These are phyloP conservation scores for Sebastes oblongus DNA, from an alignment of 2,797 vertebrate species.

Conservation along the genomic window DNA sequence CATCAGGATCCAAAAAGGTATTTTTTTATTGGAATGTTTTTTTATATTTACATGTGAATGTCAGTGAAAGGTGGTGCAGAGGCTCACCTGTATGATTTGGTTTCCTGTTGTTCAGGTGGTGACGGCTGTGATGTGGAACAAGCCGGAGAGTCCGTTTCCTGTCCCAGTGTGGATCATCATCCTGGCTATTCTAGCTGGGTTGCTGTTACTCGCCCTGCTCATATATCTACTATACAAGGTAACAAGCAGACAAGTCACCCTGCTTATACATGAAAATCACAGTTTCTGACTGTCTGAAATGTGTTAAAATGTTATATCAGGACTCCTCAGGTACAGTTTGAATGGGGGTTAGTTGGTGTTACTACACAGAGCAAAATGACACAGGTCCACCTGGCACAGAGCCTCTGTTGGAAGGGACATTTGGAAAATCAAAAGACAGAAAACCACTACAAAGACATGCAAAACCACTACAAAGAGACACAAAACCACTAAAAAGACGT, in stretches of 20 bases:
- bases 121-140: conserved; percentile 86
- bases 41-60: not conserved
- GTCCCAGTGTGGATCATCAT: conserved; percentile 94
- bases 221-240: conserved; percentile 95
- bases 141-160: conserved; percentile 81
- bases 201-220: conserved; percentile 89
- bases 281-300: not conserved
- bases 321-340: not conserved
- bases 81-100: not conserved
- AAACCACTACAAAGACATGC: not conserved
- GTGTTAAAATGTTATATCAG: not conserved
- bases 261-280: not conserved
- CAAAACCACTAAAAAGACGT: not conserved
- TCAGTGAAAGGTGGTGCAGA: not conserved
- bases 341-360: not conserved
- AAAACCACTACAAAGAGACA: not conserved
- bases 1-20: conserved; percentile 84
- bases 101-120: conserved; percentile 76
- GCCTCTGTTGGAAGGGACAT: not conserved
- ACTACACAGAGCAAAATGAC: not conserved
- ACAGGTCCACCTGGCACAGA: not conserved
- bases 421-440: not conserved
- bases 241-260: not conserved
- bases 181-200: conserved; percentile 87
- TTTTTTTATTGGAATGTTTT: fast-evolving